Conservation (phyloP, 1,140 invertebrate genomes). For the Stratiolaelaps scimitus region DNA sequence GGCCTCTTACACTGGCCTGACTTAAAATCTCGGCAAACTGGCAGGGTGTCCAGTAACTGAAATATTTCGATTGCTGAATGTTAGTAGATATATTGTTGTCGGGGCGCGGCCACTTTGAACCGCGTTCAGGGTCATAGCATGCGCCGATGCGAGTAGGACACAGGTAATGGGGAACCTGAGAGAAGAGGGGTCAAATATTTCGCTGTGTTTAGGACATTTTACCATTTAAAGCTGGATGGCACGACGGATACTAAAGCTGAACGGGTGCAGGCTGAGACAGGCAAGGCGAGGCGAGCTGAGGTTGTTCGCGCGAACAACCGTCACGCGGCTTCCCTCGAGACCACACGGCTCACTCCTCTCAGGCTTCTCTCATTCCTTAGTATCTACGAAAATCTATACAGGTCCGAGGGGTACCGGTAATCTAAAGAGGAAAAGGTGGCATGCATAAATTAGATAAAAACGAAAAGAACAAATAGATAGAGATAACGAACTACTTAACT, state of each 20-base stretch:
- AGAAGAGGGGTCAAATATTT: too few relatives aligned
- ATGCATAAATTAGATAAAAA: conserved; percentile 28
- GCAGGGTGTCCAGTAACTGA: conserved; percentile 99
- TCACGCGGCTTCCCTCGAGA: too few relatives aligned
- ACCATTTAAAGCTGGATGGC: conserved; percentile 26
- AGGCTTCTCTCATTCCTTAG: conserved; percentile 26
- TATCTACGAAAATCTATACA: conserved; percentile 29
- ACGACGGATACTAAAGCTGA: conserved; percentile 28
- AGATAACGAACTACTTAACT: too few relatives aligned
- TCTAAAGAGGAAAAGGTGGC: conserved; percentile 20
- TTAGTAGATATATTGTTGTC: too few relatives aligned
- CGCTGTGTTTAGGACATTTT: conserved; percentile 1
- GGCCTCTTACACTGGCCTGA: conserved; percentile 81
- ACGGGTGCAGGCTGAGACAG: background rate
- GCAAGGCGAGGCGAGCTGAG: too few relatives aligned
- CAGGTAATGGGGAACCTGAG: too few relatives aligned
- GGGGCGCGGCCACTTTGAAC: too few relatives aligned
- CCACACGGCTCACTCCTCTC: background rate
- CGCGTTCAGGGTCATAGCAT: too few relatives aligned
- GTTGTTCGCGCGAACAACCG: too few relatives aligned
- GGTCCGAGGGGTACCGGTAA: conserved; percentile 24
- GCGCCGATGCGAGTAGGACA: too few relatives aligned
- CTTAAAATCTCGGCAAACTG: conserved; percentile 97
- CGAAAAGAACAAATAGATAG: background rate
- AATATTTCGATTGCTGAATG: conserved; percentile 42